These are phyloP conservation scores for Hipposideros armiger DNA, from an alignment of 2,113 vertebrate genomes.

Conservation along the genomic window DNA sequence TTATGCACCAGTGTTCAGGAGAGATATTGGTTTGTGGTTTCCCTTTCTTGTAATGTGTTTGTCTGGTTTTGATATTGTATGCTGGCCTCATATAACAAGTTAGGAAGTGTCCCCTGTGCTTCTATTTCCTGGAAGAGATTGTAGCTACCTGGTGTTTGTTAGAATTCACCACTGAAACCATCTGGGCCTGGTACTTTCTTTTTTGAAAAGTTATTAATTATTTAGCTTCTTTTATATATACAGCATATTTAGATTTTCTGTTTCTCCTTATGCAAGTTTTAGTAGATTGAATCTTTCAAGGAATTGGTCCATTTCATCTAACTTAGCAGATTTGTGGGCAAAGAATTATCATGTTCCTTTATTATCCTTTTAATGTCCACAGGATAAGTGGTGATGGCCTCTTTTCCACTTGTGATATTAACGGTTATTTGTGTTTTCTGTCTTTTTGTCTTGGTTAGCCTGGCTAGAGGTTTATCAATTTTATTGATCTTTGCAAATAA, in stretches of 20 bases:
- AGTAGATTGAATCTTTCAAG: constrained; percentile 35
- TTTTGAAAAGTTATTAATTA: constrained; percentile 10
- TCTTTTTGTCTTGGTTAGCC: neutral
- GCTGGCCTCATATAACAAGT: neutral
- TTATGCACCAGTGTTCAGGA: constrained; percentile 27
- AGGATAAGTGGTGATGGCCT: neutral
- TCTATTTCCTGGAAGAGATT: neutral
- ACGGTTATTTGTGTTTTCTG: constrained; percentile 34
- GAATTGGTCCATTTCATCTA: constrained; percentile 22
- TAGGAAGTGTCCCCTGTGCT: neutral
- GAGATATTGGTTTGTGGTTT: constrained; percentile 40
- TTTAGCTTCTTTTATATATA: neutral
- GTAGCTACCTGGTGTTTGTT: neutral
- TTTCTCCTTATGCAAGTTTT: constrained; percentile 36
- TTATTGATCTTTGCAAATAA: constrained; percentile 47
- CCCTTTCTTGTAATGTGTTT: neutral
- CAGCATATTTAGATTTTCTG: neutral
- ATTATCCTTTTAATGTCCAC: neutral
- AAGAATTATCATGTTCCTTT: neutral
- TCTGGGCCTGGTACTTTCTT: neutral
- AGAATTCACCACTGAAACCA: neutral
- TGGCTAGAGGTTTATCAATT: constrained; percentile 26
- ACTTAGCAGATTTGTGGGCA: constrained; percentile 31
- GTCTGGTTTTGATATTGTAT: constrained; percentile 4
- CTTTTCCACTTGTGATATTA: constrained; percentile 5